Base-by-base conservation (phyloP, 2,888 invertebrate species). In the Venusia cambrica region DNA sequence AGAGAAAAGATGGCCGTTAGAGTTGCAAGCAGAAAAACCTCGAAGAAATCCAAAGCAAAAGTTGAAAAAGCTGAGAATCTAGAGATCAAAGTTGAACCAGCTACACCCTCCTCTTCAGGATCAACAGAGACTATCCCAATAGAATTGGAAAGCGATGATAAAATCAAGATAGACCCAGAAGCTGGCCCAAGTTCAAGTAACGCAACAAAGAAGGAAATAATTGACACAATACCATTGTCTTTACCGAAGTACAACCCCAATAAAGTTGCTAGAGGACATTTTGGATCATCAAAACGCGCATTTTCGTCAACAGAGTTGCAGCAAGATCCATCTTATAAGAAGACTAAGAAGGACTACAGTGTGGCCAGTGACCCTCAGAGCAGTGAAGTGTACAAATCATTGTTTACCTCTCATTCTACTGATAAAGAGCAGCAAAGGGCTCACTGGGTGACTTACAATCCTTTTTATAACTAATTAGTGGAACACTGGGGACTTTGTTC, bases 391-490 rank as follows among this genome's bases (percentile, higher is more conserved):
- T 97, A 94, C 67, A 99, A 99, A 74, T 98, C 98, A 1, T 74
- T 99, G 29, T 99, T 99, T 66, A 99, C 98, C 0, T 91, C 94
- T 4, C 97, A 97, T 66, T 90, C 94, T 61, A 92, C 91, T 32
- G 98, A 98, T 34, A 90, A 94, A 57, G 92, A 94, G 30, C 97
- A 98, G 71, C 90, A 92, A 21, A 92, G 94, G 54, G 97, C 97
- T 1, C 98, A 99, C 72, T 99, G 99, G 99, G 93, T 99, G 33
- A 99, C 99, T 0, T 98, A 97, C 62, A 99, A 99, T 89, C 99
- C 99, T 27, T 96, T 96, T 76, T 96, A 96, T 72, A 96, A 96
- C 28, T 51, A 31, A 30, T 83, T n/a, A n/a, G n/a, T n/a, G n/a
- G n/a, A n/a, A n/a, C n/a, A n/a, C n/a, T n/a, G n/a, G n/a, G n/a